Evolutionary conservation across 2,888 invertebrate genomes (phyloP), one percentile per base, ranked within the genome.

Genomic region (Melanostoma scalare): DNA sequence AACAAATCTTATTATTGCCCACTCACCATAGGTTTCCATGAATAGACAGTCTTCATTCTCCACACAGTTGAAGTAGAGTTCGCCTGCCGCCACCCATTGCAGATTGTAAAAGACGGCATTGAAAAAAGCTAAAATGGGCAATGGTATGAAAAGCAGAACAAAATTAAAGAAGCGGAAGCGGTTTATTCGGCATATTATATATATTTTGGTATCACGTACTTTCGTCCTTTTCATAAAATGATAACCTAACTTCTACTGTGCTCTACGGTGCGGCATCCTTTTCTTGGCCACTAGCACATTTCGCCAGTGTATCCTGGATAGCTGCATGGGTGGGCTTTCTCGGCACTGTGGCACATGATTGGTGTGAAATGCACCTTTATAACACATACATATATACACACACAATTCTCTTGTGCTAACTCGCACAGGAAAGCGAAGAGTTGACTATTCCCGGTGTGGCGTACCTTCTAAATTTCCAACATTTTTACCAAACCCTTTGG

Each of bases 201-300:
- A n/a, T 61, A 48, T 77, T 78, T 60, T 65, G 36, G 58, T 58
- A 52, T 65, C 79, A 74, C 74, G 74, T 75, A 75, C 71, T 71
- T 65, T 74, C 65, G n/a, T 71, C 71, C 78, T 71, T 81, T 74
- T 79, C 79, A 79, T 84, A 71, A 84, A 84, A 84, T 79, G 60
- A 61, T 76, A 81, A 61, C 60, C 58, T 30, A 71, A 78, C 73
- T 65, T 84, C 79, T 20, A 20, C 55, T 84, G 30, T 74, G 60
- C 55, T 36, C 5, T 40, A 31, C 33, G 44, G 53, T 48, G 36
- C 5, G 33, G 35, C 50, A 38, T 52, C 46, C 6, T 61, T 3
- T 40, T 78, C 69, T 74, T 78, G 74, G 71, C 78, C 69, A 60
- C 36, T 53, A 46, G 82, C 82, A 82, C 68, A 73, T 78, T 78